Evolutionary conservation across 2,797 vertebrate genomes (phyloP).

Genomic region (Pyrrhura leucotis): DNA sequence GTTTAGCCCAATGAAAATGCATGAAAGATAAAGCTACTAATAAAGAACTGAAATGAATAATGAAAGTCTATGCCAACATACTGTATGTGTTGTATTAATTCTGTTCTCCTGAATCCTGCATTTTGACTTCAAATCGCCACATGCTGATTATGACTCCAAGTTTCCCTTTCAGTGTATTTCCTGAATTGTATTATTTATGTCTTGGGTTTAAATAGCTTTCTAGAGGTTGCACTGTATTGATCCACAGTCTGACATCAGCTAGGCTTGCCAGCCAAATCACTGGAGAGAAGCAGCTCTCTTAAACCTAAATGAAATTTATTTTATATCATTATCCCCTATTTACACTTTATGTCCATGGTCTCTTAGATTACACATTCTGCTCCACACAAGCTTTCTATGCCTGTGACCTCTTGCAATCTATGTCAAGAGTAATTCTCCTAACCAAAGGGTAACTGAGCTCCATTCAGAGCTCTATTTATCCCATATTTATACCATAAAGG

Average conservation of each 20-base stretch:
- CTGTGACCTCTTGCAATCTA: not conserved
- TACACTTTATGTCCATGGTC: not conserved
- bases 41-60: slow-evolving; percentile 54
- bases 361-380: not conserved
- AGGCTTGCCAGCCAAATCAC: not conserved
- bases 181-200: not conserved
- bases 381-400: not conserved
- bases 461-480: not conserved
- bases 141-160: not conserved
- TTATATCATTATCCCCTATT: not conserved
- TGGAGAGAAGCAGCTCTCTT: not conserved
- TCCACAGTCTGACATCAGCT: not conserved
- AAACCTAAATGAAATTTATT: not conserved
- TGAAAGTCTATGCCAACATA: not conserved
- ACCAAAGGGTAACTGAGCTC: not conserved
- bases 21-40: slow-evolving; percentile 38
- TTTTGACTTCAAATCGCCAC: not conserved
- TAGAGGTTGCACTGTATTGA: not conserved
- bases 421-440: not conserved
- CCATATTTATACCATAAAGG: not conserved
- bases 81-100: not conserved
- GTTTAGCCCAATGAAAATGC: slow-evolving; percentile 51
- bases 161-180: not conserved
- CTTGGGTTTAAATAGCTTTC: not conserved
- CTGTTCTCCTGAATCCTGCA: not conserved